A percentile compares a stretch with the other conserved stretches of the same genome.
phyloP scores from a whole-genome alignment of 2,113 vertebrate species.

The Reinhardtius hippoglossoides region DNA sequence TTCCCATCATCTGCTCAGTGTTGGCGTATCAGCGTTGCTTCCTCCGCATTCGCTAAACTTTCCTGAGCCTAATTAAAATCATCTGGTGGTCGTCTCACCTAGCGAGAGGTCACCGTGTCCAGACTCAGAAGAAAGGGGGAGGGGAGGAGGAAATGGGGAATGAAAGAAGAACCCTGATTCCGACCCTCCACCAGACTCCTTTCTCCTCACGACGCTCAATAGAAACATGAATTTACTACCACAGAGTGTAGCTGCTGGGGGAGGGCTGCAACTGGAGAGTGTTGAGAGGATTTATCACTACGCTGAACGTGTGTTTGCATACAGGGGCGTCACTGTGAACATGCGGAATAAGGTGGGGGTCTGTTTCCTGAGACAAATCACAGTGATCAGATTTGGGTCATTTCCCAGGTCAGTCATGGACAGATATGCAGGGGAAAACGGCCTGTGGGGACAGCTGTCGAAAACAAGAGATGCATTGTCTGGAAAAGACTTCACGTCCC shows the following conservation, averaged over 20 bases:
- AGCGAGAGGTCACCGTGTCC: constrained; percentile 59
- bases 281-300: constrained; percentile 67
- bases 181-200: constrained; percentile 31
- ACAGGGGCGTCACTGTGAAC: constrained; percentile 50
- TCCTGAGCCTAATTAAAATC: constrained; percentile 65
- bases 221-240: constrained; percentile 57
- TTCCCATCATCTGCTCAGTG: constrained; percentile 17
- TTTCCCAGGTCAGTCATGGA: constrained; percentile 42
- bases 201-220: constrained; percentile 41
- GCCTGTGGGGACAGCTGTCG: constrained; percentile 35
- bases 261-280: constrained; percentile 17
- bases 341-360: constrained; percentile 36
- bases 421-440: constrained; percentile 47
- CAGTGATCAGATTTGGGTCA: constrained; percentile 64
- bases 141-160: constrained; percentile 17
- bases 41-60: constrained; percentile 47
- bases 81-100: constrained; percentile 61
- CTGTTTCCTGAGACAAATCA: constrained; percentile 75
- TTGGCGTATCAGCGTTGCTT: constrained; percentile 34
- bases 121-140: constrained; percentile 26
- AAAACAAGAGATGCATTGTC: constrained; percentile 57
- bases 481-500: constrained; percentile 16
- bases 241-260: constrained; percentile 4
- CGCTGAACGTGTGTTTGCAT: constrained; percentile 43
- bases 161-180: constrained; percentile 53